Base-by-base conservation (phyloP, 2,888 invertebrate genomes). In the Biston stratarius region DNA sequence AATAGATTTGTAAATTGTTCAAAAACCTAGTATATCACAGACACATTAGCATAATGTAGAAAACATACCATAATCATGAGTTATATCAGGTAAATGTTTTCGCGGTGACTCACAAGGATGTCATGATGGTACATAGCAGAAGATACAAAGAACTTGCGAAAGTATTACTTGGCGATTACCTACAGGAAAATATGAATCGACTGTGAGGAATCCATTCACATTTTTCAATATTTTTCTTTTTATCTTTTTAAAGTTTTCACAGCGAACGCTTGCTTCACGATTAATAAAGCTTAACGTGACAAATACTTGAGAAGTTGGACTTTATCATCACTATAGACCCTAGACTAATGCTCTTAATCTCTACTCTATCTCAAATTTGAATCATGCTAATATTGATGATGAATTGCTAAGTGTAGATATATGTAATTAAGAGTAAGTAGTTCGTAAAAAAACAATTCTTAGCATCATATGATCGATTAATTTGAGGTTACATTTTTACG, bases 21-120 rank as follows among this genome's bases (percentile, higher is more conserved):
- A 38, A 64, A 64, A 59, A 40, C 7, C 49, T 56, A 42, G 12
- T n/a, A 9, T 36, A 40, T 44, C 48, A 48, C 5, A 14, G 15
- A n/a, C 15, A 5, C 40, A 14, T 15, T 36, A 51, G 36, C 0
- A 34, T n/a, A 12, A 9, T 58, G 55, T 59, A 55, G 49, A 55
- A 53, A 44, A 53, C 53, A 53, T 14, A 8, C 14, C 36, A 24
- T 24, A 24, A 24, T 6, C n/a, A 33, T 56, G 55, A 5, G 58
- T 66, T 57, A 52, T 59, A 56, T 52, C 42, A 49, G 62, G 42
- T 53, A 44, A 67, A 67, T 62, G 5, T 48, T 55, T 67, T 0
- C 9, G 24, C 36, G 44, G 15, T 67, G 67, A 67, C 38, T 67
- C 67, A 67, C 44, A 47, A 62, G 61, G 62, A 67, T 55, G 45